Conservation (phyloP, 2,888 invertebrate species). For the Apeira syringaria region DNA sequence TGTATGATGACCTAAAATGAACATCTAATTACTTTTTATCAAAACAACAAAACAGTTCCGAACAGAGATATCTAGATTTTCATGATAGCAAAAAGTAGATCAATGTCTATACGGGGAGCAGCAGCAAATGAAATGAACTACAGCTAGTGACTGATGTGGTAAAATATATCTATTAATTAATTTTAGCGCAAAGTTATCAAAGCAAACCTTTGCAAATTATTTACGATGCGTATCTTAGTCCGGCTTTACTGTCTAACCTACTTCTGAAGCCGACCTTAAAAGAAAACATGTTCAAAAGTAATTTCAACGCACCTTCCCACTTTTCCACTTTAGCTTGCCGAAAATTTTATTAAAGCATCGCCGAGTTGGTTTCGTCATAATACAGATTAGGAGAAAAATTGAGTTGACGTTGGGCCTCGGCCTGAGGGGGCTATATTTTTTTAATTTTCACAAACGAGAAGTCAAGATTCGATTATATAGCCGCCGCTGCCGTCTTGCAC, state of each 20-base stretch:
- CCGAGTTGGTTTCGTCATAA: slow-evolving; percentile 63
- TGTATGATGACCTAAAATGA: no score
- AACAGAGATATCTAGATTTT: no score
- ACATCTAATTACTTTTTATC: no score
- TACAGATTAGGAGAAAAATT: slow-evolving; percentile 78
- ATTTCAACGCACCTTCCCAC: slow-evolving; percentile 39
- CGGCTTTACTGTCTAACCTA: background rate
- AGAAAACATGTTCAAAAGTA: slow-evolving; percentile 41
- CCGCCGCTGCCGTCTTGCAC: slow-evolving; percentile 37
- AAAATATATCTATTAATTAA: no score
- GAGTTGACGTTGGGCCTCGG: slow-evolving; percentile 68
- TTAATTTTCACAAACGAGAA: slow-evolving; percentile 78
- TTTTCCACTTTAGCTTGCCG: slow-evolving; percentile 41
- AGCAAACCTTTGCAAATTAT: no score
- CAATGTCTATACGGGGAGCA: no score
- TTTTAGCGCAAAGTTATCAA: no score
- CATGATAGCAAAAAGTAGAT: no score
- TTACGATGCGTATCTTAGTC: no score
- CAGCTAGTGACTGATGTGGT: no score
- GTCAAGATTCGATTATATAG: slow-evolving; percentile 71
- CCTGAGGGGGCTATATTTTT: slow-evolving; percentile 67
- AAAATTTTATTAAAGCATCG: slow-evolving; percentile 58
- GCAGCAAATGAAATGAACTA: no score
- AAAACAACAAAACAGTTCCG: no score
- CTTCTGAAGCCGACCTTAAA: slow-evolving; percentile 8